phyloP scores from a whole-genome alignment of 2,113 vertebrate species.

The Brachirus orientalis region DNA sequence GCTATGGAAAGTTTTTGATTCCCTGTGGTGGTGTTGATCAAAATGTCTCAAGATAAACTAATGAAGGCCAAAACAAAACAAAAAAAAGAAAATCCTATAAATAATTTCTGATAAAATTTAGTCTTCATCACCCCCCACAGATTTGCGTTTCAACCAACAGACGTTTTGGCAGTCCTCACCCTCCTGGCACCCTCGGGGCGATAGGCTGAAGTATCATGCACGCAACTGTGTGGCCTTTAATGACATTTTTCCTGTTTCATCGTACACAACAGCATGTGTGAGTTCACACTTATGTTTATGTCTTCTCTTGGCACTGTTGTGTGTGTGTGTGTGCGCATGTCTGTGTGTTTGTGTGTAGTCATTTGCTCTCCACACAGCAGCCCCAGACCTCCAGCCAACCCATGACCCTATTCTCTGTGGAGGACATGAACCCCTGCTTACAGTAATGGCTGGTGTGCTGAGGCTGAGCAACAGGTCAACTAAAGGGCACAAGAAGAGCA shows the following conservation, averaged over 20 bases:
- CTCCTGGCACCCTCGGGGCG: constrained; percentile 63
- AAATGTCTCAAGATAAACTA: no score
- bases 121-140: constrained; percentile 23
- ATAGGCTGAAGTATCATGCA: constrained; percentile 73
- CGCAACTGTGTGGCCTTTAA: constrained; percentile 81
- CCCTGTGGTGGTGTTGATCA: no score
- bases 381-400: constrained; percentile 61
- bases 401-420: constrained; percentile 64
- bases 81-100: not conserved
- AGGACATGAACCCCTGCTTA: constrained; percentile 50
- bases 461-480: constrained; percentile 37
- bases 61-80: no score
- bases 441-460: constrained; percentile 52
- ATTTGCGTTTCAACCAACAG: constrained; percentile 18
- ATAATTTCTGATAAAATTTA: constrained; percentile 22
- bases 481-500: constrained; percentile 51
- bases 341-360: constrained; percentile 4
- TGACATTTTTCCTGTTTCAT: constrained; percentile 77
- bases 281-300: constrained; percentile 21
- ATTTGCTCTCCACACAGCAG: constrained; percentile 43
- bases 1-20: no score
- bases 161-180: constrained; percentile 37
- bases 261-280: constrained; percentile 52
- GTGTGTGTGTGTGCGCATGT: constrained; percentile 14
- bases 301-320: constrained; percentile 23